Percentiles rank a stretch among this genome's conserved stretches.
Evolutionary conservation across 2,888 invertebrate genomes (phyloP).

Genomic region (Ormyrus nitidulus): DNA sequence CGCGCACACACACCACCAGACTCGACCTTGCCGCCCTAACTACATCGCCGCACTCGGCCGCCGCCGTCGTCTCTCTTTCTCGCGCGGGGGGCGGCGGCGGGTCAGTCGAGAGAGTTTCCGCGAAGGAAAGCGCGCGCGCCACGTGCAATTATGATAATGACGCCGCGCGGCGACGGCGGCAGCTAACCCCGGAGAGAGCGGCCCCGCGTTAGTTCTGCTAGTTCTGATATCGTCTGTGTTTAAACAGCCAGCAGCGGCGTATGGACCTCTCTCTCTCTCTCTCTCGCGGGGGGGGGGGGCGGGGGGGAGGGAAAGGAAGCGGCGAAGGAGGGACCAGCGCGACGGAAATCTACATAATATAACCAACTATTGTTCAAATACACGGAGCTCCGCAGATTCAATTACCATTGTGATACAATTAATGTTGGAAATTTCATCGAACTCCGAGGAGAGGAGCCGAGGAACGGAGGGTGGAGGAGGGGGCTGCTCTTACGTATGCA

Average conservation of each 20-base stretch:
- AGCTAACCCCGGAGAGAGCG: constrained; percentile 53
- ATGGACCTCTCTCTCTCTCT: too few species aligned
- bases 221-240: constrained; percentile 75
- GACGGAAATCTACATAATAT: constrained; percentile 75
- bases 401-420: constrained; percentile 76
- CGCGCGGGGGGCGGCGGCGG: constrained; percentile 33
- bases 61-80: constrained; percentile 3
- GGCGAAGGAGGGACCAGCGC: constrained; percentile 67
- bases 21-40: constrained; percentile 10
- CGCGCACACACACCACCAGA: background rate
- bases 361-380: constrained; percentile 76
- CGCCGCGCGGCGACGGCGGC: constrained; percentile 61
- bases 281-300: constrained; percentile 57
- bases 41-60: too few species aligned
- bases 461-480: too few species aligned
- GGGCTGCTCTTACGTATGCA: constrained; percentile 72
- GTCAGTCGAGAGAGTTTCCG: constrained; percentile 51
- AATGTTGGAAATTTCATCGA: constrained; percentile 76
- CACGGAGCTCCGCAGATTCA: constrained; percentile 75
- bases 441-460: constrained; percentile 69
- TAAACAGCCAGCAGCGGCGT: constrained; percentile 73
- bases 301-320: constrained; percentile 57
- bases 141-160: constrained; percentile 74
- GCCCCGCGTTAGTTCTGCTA: constrained; percentile 69
- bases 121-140: constrained; percentile 53